phyloP scores from a whole-genome alignment of 2,797 vertebrate genomes.

The Helostoma temminkii region DNA sequence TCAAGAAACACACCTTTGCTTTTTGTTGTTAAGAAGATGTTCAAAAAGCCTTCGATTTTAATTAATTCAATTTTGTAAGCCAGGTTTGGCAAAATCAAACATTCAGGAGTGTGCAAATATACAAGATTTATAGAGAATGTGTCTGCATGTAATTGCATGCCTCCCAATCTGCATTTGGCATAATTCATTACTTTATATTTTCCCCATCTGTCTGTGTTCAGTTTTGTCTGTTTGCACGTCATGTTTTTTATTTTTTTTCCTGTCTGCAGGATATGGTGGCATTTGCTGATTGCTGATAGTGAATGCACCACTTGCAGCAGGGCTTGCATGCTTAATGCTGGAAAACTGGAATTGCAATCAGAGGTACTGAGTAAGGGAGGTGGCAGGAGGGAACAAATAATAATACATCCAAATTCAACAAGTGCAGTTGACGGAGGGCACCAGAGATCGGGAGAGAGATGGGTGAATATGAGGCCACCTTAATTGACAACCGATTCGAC shows the following conservation, averaged over 20 bases:
- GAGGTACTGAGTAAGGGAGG: constrained; percentile 27
- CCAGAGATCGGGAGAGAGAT: constrained; percentile 37
- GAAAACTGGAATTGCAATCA: constrained; percentile 76
- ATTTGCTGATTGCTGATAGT: constrained; percentile 77
- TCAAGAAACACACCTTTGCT: constrained; percentile 4
- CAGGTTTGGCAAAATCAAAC: constrained; percentile 6
- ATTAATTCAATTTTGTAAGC: neutral
- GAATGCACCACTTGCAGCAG: constrained; percentile 52
- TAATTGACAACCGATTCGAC: constrained; percentile 66
- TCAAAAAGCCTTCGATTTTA: neutral
- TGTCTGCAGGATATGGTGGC: constrained; percentile 37
- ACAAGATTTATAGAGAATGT: no score
- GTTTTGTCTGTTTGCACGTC: constrained; percentile 29
- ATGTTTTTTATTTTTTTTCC: neutral
- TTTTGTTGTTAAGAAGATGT: neutral
- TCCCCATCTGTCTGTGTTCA: neutral
- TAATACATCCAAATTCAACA: constrained; percentile 69
- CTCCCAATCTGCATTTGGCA: neutral
- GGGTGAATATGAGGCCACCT: constrained; percentile 29
- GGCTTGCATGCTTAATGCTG: constrained; percentile 68
- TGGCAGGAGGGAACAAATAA: constrained; percentile 52
- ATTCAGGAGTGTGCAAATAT: no score
- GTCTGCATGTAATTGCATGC: constrained; percentile 1
- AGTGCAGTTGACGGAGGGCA: constrained; percentile 58
- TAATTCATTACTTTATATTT: constrained; percentile 1